Conservation (phyloP, 2,888 invertebrate species). For the Apamea anceps region DNA sequence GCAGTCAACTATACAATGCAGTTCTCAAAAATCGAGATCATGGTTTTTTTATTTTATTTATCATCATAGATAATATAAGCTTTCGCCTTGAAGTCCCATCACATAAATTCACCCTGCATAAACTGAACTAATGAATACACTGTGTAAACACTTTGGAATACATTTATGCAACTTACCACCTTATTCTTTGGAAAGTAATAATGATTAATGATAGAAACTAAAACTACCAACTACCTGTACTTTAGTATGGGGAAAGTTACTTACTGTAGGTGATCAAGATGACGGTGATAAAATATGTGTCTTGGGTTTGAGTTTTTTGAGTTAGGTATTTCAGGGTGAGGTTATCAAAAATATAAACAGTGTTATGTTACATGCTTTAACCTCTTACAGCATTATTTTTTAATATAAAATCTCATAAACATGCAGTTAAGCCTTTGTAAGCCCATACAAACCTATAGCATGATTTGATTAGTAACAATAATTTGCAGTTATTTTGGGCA, state of each 20-base stretch:
- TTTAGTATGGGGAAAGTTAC: constrained; percentile 27
- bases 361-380: not conserved
- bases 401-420: not conserved
- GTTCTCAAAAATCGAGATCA: not conserved
- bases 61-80: not conserved
- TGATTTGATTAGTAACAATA: not conserved
- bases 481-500: not conserved
- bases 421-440: not conserved
- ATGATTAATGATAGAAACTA: not conserved
- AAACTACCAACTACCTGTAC: constrained; percentile 16
- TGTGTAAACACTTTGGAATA: not conserved
- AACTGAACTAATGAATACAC: constrained; percentile 7
- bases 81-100: not conserved
- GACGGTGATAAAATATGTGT: not conserved
- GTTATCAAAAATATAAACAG: constrained; percentile 1
- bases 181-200: not conserved
- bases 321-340: too few relatives aligned
- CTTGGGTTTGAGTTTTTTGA: not conserved
- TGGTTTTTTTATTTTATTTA: not conserved
- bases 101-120: not conserved
- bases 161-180: not conserved
- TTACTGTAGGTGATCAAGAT: constrained; percentile 33
- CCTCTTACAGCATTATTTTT: not conserved
- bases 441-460: not conserved
- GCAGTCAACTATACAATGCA: too few relatives aligned